Base-by-base conservation (phyloP, 2,888 invertebrate species). In the Ennomos erosarius region DNA sequence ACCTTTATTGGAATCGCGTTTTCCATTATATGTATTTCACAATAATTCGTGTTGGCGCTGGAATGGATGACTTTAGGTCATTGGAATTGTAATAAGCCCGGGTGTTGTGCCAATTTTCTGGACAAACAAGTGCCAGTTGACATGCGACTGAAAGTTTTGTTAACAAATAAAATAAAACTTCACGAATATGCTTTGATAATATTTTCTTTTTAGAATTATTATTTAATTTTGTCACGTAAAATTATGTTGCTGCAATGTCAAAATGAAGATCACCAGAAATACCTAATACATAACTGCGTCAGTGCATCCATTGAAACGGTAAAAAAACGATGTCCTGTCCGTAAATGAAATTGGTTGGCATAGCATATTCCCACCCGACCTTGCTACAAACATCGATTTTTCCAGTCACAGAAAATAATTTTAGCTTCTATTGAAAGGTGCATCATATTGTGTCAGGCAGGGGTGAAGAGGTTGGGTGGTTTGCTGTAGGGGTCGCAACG, bases 401-500 rank as follows among this genome's bases (percentile, higher is more conserved):
- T 42, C 13, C 10, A 49, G 49, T 33, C 13, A 10, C 0, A 45
- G 45, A 11, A 10, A 34, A 8, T 55, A 52, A 42, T 47, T 48
- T 55, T 12, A 38, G 51, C 42, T 38, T 48, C 12, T 26, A 49
- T 50, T 59, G 59, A 54, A n/a, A 54, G 49, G 44, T 49, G 53
- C 48, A 59, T 37, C 45, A 42, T 45, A n/a, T n/a, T n/a, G 55
- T 34, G 37, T 13, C 26, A 26, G 26, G 26, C 26, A 34, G 35
- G 36, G 46, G 56, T 36, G 13, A 45, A 35, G 48, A 38, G 52
- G 16, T 16, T 42, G 45, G 35, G 43, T 13, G 49, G 49, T 39
- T 35, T 39, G 49, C 9, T 26, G 33, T 26, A 47, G 40, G 53
- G 60, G 65, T 58, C 49, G 55, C 11, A 45, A 59, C 53, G 69